Evolutionary conservation across 2,113 vertebrate species (phyloP).

Genomic region (Cyanocitta stelleri): DNA sequence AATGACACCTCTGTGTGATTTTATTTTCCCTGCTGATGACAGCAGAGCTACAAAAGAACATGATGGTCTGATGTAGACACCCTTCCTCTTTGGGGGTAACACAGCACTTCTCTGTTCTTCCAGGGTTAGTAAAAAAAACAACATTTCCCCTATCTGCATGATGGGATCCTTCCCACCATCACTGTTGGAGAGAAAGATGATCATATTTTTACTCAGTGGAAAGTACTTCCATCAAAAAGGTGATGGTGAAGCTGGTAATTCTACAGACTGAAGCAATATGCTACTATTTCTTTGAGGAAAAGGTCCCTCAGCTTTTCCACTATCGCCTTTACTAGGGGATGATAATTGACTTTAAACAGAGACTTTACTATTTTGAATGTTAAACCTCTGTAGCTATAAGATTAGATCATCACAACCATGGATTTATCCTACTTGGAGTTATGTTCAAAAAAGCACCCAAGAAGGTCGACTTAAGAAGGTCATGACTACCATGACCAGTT

Average conservation of each 20-base stretch:
- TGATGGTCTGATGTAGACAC: neutral
- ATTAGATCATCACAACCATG: neutral
- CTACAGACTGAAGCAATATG: neutral
- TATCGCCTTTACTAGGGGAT: neutral
- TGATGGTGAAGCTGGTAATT: neutral
- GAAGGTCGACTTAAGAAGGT: neutral
- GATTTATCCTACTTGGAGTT: neutral
- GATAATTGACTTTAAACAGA: neutral
- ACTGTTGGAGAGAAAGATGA: neutral
- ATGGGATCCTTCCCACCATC: neutral
- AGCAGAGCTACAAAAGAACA: neutral
- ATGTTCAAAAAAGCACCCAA: neutral
- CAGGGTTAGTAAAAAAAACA: neutral
- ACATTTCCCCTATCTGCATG: neutral
- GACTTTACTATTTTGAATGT: neutral
- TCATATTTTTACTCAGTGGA: accelerated
- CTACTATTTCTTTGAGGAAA: neutral
- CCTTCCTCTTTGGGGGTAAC: neutral
- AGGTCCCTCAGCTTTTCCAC: neutral
- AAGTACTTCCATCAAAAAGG: neutral
- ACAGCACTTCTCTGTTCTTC: neutral
- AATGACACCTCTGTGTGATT: neutral
- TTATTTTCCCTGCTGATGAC: neutral
- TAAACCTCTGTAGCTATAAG: neutral
- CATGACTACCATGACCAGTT: neutral